Base-by-base conservation (phyloP, 2,113 vertebrate genomes). In the Neolamprologus sp. region DNA sequence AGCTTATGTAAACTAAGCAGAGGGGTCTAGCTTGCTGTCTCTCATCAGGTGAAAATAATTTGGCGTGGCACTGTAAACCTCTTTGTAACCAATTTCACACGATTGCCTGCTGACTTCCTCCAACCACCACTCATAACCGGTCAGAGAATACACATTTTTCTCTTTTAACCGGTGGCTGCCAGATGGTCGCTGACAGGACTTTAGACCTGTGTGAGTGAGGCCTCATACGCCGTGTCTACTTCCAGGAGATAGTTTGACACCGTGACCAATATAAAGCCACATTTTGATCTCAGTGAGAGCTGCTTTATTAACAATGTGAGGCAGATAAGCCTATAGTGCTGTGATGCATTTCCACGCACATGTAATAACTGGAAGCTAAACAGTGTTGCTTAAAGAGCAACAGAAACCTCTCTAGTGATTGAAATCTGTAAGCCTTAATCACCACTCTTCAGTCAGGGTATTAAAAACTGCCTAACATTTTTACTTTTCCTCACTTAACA, bases 361-460 rank as follows among this genome's bases (percentile, higher is more conserved):
- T 35, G 35, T 53, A 35, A 23, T 37, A 35, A 80, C 23, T 51
- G 35, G 85, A 84, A 91, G 16, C 71, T 28, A 49, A 49, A 75
- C 71, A 75, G 16, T 75, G 23, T 49, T 49, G 42, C 23, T 93
- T 91, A 84, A 33, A 73, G 63, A 73, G 12, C 80, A 54, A 60
- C 85, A 83, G 37, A 89, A 93, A 93, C 84, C 88, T 63, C 71
- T 91, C 90, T 89, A 88, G 88, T 93, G 82, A 93, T 89, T 86
- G 78, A 85, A 92, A 92, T 89, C 91, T 80, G 55, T 73, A 91
- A 87, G 21, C 83, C 73, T 75, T 47, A 30, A 75, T 75, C 71
- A 3, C 71, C 42, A 28, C 23, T 47, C 14, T 47, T 87, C 45
- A 91, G 58, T 92, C 91, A 83, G 88, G 81, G 92, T 87, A 93